Percentiles rank a stretch among this genome's conserved stretches.
phyloP scores from a whole-genome alignment of 2,113 vertebrate genomes.

The Triplophysa tibetana region DNA sequence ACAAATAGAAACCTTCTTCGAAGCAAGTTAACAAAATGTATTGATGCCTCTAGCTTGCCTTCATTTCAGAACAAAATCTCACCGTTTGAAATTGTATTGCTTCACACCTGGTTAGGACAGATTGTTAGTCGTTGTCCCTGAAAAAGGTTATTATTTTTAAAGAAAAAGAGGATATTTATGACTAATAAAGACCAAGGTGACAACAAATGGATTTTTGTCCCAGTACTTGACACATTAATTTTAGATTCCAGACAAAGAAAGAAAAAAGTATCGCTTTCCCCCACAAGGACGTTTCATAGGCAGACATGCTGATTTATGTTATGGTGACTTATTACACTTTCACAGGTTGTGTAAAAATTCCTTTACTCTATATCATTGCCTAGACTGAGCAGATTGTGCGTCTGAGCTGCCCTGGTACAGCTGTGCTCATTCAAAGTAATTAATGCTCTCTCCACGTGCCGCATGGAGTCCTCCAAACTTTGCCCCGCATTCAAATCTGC shows the following conservation, averaged over 20 bases:
- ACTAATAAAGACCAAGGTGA: constrained; percentile 12
- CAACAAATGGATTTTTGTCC: constrained; percentile 11
- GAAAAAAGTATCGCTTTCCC: background rate
- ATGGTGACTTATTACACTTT: constrained; percentile 27
- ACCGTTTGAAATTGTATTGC: background rate
- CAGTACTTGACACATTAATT: background rate
- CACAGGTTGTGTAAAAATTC: constrained; percentile 13
- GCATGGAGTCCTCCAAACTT: constrained; percentile 55
- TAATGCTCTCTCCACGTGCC: constrained; percentile 60
- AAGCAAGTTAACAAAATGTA: background rate
- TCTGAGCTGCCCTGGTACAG: constrained; percentile 26
- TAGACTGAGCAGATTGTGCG: constrained; percentile 25
- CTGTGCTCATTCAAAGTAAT: constrained; percentile 65
- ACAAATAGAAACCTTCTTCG: no score
- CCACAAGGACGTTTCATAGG: background rate
- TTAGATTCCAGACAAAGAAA: background rate
- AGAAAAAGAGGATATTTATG: constrained; percentile 15
- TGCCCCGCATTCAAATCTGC: constrained; percentile 63
- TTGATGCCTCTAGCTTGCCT: background rate
- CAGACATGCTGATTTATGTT: constrained; percentile 5
- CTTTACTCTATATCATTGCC: background rate
- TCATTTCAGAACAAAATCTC: no score
- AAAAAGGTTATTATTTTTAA: background rate
- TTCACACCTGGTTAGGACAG: background rate
- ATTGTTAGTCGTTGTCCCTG: constrained; percentile 4